phyloP scores from a whole-genome alignment of 1,140 invertebrate genomes.

The Plodia interpunctella region DNA sequence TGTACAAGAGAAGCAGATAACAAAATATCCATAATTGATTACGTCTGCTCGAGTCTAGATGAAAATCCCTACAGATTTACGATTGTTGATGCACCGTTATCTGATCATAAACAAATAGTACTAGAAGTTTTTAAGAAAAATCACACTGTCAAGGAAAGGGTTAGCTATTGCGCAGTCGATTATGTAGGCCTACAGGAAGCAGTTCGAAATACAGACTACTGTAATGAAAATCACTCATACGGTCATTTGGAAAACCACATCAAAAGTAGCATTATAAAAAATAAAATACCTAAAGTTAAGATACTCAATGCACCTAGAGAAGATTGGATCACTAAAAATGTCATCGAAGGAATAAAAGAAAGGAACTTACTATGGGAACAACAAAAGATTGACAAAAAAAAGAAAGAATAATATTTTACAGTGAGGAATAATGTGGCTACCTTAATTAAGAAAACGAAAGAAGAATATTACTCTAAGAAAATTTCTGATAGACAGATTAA shows the following conservation, averaged over 20 bases:
- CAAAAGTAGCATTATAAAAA: not conserved
- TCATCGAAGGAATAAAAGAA: not conserved
- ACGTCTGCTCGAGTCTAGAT: not conserved
- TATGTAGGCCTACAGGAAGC: not conserved
- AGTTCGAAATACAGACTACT: not conserved
- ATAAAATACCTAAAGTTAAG: constrained; percentile 1
- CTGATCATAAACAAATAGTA: constrained; percentile 13
- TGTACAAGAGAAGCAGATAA: constrained; percentile 10
- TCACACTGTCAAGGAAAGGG: not conserved
- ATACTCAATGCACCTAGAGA: not conserved
- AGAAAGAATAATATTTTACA: not conserved
- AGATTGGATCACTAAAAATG: constrained; percentile 1
- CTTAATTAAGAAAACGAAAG: not conserved
- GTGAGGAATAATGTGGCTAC: not conserved
- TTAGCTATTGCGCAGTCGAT: not conserved
- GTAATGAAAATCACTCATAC: constrained; percentile 1
- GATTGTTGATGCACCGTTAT: constrained; percentile 2
- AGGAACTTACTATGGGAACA: not conserved
- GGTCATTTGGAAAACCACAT: not conserved
- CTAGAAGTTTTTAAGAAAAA: constrained; percentile 6
- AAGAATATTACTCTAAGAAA: not conserved
- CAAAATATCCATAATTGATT: constrained; percentile 3
- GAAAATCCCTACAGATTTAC: constrained; percentile 5
- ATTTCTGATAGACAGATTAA: not conserved
- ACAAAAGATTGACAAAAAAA: not conserved